A percentile compares a stretch with the other conserved stretches of the same genome.
phyloP scores from a whole-genome alignment of 2,888 invertebrate species.

The Andrena haemorrhoa region DNA sequence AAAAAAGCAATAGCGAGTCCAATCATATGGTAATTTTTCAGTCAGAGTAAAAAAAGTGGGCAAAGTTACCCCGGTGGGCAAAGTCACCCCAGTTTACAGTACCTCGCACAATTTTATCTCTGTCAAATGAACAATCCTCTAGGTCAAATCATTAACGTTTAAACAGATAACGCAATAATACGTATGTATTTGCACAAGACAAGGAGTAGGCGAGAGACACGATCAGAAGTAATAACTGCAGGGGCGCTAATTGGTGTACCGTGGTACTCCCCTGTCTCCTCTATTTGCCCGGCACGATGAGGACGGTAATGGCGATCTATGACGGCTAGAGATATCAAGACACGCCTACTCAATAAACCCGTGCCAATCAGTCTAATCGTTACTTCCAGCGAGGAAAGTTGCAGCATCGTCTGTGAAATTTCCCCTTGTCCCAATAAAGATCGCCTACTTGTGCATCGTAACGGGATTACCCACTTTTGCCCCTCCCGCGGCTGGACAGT shows the following conservation, averaged over 20 bases:
- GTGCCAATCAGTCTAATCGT: constrained; percentile 48
- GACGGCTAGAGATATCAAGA: constrained; percentile 31
- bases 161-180: too few species aligned
- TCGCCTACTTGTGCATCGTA: constrained; percentile 27
- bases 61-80: too few species aligned
- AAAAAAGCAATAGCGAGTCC: too few species aligned
- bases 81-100: too few species aligned
- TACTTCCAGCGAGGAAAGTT: constrained; percentile 4
- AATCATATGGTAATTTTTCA: too few species aligned
- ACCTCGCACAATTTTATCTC: too few species aligned
- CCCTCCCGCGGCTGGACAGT: constrained; percentile 12
- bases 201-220: too few species aligned
- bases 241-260: background rate
- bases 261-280: background rate
- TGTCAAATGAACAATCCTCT: too few species aligned
- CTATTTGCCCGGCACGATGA: constrained; percentile 6
- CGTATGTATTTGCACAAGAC: too few species aligned
- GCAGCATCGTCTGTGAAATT: constrained; percentile 24
- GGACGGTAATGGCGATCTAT: constrained; percentile 17
- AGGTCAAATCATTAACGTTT: too few species aligned
- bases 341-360: constrained; percentile 45
- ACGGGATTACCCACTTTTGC: constrained; percentile 46
- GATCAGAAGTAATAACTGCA: background rate
- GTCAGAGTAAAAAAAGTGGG: too few species aligned
- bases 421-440: constrained; percentile 52